Conservation (phyloP, 1,140 invertebrate genomes). For the Sipha flava region DNA sequence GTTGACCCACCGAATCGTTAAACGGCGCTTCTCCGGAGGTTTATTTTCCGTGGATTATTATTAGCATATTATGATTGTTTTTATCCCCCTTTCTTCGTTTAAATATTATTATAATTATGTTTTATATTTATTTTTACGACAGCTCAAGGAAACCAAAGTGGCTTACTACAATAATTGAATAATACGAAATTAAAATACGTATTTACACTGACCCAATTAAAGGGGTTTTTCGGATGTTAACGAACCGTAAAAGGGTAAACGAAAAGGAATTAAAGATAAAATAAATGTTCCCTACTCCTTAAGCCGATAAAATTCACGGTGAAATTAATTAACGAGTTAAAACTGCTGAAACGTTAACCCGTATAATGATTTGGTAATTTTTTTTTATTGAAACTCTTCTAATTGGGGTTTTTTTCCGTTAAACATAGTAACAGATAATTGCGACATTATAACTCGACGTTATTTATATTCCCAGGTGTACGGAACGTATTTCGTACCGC, state of each 20-base stretch:
- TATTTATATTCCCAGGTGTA: not conserved
- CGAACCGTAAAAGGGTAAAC: not conserved
- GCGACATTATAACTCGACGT: not conserved
- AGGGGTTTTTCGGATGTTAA: not conserved
- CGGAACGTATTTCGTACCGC: no score
- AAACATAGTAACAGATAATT: not conserved
- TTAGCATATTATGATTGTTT: no score
- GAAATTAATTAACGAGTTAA: not conserved
- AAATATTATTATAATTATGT: not conserved
- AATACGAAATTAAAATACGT: not conserved
- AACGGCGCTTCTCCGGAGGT: not conserved
- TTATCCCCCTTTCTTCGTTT: no score
- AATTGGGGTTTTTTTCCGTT: not conserved
- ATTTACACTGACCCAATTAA: not conserved
- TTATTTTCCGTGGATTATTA: no score
- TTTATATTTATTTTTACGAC: not conserved
- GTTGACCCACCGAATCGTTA: not conserved
- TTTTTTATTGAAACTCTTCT: not conserved
- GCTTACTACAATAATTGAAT: not conserved
- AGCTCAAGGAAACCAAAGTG: not conserved
- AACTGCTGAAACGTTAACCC: not conserved
- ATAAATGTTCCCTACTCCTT: not conserved
- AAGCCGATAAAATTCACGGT: not conserved
- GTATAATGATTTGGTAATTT: not conserved
- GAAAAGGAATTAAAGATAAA: not conserved